A percentile compares a stretch with the other conserved stretches of the same genome.
Conservation (phyloP, 2,113 vertebrate species). For the Actenoides hombroni region DNA sequence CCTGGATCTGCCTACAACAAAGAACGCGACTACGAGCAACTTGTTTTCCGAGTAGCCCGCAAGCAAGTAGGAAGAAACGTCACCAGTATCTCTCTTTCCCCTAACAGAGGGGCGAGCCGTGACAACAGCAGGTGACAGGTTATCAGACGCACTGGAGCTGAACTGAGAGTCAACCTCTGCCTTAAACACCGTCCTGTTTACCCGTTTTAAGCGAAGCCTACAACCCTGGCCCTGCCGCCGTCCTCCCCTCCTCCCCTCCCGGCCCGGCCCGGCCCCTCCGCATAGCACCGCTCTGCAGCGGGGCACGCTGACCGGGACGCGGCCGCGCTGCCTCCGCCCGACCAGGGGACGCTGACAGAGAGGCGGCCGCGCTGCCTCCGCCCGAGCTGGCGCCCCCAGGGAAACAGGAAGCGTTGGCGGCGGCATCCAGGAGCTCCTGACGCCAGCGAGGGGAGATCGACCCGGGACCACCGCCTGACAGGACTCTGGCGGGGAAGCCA, state of each 20-base stretch:
- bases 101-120: no score
- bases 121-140: background rate
- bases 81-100: no score
- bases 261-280: background rate
- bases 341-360: no score
- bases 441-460: background rate
- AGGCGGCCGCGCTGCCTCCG: no score
- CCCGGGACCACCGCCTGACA: no score
- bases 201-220: accelerated
- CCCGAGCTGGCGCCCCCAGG: background rate
- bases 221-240: no score
- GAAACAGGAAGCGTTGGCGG: background rate
- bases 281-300: no score
- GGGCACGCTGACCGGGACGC: background rate
- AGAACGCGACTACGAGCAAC: accelerated
- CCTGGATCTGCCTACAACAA: no score
- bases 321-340: background rate
- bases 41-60: accelerated
- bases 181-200: background rate
- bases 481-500: background rate
- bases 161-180: no score
- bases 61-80: background rate
- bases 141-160: accelerated
- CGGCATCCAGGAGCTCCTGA: background rate
- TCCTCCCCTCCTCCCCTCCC: no score